Conservation (phyloP, 2,113 vertebrate species). For the Trichomycterus rosablanca region DNA sequence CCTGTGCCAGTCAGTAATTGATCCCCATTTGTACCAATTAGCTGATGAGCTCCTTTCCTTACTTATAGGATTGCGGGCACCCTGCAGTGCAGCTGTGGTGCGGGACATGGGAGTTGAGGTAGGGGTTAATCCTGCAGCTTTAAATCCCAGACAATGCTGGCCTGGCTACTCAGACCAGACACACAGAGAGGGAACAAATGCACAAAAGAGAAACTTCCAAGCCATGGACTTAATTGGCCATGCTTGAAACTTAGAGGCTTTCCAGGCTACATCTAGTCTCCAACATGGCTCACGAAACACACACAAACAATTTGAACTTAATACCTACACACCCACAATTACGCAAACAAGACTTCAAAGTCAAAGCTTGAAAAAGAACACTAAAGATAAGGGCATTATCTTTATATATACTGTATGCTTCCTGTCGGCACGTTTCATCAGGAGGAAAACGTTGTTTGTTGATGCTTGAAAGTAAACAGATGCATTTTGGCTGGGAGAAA, state of each 20-base stretch:
- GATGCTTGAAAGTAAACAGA: constrained; percentile 34
- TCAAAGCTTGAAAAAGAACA: no score
- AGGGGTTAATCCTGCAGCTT: constrained; percentile 62
- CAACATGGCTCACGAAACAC: no score
- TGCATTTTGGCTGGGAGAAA: not conserved
- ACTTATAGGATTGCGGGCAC: constrained; percentile 58
- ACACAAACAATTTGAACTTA: constrained; percentile 43
- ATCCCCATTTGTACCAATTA: constrained; percentile 74
- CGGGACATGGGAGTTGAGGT: constrained; percentile 47
- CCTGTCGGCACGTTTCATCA: constrained; percentile 32
- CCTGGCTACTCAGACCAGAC: constrained; percentile 58
- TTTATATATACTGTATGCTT: constrained; percentile 42
- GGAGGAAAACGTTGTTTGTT: constrained; percentile 39
- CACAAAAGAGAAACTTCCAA: constrained; percentile 55
- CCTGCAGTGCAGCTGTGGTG: constrained; percentile 54
- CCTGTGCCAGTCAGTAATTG: constrained; percentile 65
- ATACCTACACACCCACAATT: no score
- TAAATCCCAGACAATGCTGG: constrained; percentile 53
- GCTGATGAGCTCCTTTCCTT: constrained; percentile 59
- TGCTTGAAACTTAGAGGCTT: constrained; percentile 57
- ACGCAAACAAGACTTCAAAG: no score
- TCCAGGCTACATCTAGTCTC: constrained; percentile 24
- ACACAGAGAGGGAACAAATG: constrained; percentile 56
- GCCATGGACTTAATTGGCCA: constrained; percentile 63
- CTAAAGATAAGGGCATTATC: no score